Percentiles rank a stretch among this genome's conserved stretches.
phyloP scores from a whole-genome alignment of 2,797 vertebrate genomes.

The Lepus townsendii region DNA sequence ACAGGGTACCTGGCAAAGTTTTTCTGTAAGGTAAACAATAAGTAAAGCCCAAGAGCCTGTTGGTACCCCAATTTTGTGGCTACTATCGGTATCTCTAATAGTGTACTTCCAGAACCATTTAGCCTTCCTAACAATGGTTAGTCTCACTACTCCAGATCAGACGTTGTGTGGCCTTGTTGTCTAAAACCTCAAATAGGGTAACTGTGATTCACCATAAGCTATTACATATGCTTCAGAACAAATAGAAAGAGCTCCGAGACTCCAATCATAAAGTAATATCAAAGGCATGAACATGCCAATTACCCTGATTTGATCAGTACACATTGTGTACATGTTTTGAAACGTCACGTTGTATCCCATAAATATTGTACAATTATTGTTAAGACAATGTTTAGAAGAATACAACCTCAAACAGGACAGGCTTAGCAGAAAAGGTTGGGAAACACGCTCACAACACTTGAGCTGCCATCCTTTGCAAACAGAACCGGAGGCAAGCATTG shows the following conservation, averaged over 20 bases:
- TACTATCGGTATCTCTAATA: not conserved
- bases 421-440: not conserved
- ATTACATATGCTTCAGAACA: too few relatives aligned
- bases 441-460: not conserved
- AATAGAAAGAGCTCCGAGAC: too few relatives aligned
- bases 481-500: conserved; percentile 74
- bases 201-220: too few relatives aligned
- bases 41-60: not conserved
- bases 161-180: not conserved
- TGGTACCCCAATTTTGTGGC: not conserved
- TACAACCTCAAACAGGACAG: not conserved
- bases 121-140: not conserved
- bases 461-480: not conserved
- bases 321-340: too few relatives aligned
- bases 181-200: not conserved
- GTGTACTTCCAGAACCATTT: not conserved
- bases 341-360: too few relatives aligned
- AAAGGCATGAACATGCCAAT: too few relatives aligned
- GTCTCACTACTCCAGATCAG: not conserved
- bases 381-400: too few relatives aligned
- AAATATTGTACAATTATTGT: too few relatives aligned
- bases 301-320: too few relatives aligned
- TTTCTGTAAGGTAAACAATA: not conserved
- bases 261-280: too few relatives aligned
- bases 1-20: not conserved